phyloP scores from a whole-genome alignment of 2,797 vertebrate genomes.

The Galagoides demidoff region DNA sequence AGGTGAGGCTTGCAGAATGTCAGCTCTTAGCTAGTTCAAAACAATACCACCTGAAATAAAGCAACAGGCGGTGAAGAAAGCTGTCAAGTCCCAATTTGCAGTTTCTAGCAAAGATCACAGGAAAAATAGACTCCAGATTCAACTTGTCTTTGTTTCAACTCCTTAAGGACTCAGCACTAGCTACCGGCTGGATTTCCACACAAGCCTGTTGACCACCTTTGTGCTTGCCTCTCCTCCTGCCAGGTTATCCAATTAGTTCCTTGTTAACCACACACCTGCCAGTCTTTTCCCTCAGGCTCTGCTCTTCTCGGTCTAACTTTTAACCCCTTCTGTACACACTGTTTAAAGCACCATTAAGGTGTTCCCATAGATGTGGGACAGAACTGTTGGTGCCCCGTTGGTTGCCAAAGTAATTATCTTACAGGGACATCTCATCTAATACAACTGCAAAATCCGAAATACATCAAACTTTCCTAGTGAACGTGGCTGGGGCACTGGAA shows the following conservation, averaged over 20 bases:
- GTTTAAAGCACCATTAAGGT: slow-evolving; percentile 70
- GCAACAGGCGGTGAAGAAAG: slow-evolving; percentile 73
- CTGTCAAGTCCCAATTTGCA: slow-evolving; percentile 69
- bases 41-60: slow-evolving; percentile 79
- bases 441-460: slow-evolving; percentile 74
- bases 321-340: slow-evolving; percentile 84
- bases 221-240: slow-evolving; percentile 76
- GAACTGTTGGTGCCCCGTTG: slow-evolving; percentile 53
- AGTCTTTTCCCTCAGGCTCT: slow-evolving; percentile 75
- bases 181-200: slow-evolving; percentile 72
- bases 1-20: slow-evolving; percentile 56
- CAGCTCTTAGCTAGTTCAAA: slow-evolving; percentile 72
- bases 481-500: slow-evolving; percentile 63
- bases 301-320: slow-evolving; percentile 71
- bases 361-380: slow-evolving; percentile 61
- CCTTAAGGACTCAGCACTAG: slow-evolving; percentile 62
- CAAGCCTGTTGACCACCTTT: slow-evolving; percentile 80
- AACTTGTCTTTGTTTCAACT: slow-evolving; percentile 66
- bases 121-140: slow-evolving; percentile 69
- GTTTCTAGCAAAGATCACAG: slow-evolving; percentile 7
- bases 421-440: slow-evolving; percentile 77
- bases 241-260: slow-evolving; percentile 83
- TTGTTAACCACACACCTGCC: slow-evolving; percentile 85
- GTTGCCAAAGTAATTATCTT: slow-evolving; percentile 86
- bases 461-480: slow-evolving; percentile 68